Base-by-base conservation (phyloP, 1,140 invertebrate species). In the Drosophila ambigua region DNA sequence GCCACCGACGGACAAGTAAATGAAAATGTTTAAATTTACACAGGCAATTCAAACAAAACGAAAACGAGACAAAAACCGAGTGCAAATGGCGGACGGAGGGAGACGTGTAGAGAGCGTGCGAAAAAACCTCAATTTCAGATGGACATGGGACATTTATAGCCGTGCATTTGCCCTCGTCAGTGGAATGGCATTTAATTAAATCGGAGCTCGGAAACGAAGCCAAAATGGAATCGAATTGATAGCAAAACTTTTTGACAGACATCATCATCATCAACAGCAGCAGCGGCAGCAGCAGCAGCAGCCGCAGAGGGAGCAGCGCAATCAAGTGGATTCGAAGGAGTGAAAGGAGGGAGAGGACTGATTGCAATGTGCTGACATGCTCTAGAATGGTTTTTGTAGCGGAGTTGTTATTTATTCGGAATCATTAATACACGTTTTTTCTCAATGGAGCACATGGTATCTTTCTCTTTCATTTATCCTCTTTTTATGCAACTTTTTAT, bases 1-100 rank as follows among this genome's bases (percentile, higher is more conserved):
- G 43, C 55, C 24, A 46, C 15, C 49, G 41, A 41, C 61, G 46
- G 64, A 69, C 43, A 64, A 57, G 66, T 60, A 77, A 77, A 77
- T 77, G 65, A 71, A 77, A 77, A 77, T 77, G 66, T 76, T 69
- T 58, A 77, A 76, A 77, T 55, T 68, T 45, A 75, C 53, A 53
- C 44, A 43, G 41, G 3, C 13, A 68, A 43, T 16, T 57, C 41
- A 65, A 65, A 53, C 26, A 52, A 50, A 51, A 64, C 16, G 16
- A 16, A 16, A 16, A 16, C 16, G 15, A 26, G 11, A 20, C n/a
- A 35, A 57, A 24, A 41, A 16, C 3, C 26, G 5, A 28, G 5
- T 5, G 5, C 31, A 35, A 3, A 35, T 3, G 4, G 9, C 2
- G 35, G 11, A 5, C 35, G 5, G 35, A 51, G 15, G n/a, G 8